Conservation (phyloP, 2,797 vertebrate genomes). For the Alectoris magna region DNA sequence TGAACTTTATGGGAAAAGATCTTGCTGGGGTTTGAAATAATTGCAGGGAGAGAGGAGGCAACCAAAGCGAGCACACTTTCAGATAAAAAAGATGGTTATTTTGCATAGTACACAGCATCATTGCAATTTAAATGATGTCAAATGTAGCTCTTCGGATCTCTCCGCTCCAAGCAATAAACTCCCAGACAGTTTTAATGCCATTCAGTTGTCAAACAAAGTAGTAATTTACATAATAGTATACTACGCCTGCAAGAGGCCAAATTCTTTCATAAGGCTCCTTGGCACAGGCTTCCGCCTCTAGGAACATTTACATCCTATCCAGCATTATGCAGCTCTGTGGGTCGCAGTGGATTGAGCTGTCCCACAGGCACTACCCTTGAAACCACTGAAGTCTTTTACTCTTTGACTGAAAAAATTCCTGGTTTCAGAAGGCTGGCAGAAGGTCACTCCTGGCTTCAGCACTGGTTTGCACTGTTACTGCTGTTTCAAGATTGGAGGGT, state of each 20-base stretch:
- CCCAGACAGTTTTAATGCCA: conserved; percentile 49
- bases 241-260: conserved; percentile 9
- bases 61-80: neutral
- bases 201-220: conserved; percentile 58
- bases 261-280: conserved; percentile 2
- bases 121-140: conserved; percentile 48
- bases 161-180: conserved; percentile 56
- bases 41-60: neutral
- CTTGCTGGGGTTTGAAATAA: conserved; percentile 17
- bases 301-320: conserved; percentile 41
- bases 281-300: neutral
- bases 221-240: conserved; percentile 36
- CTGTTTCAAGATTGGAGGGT: neutral
- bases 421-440: neutral
- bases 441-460: neutral
- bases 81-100: conserved; percentile 3
- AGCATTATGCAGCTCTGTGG: neutral
- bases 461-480: neutral
- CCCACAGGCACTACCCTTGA: neutral
- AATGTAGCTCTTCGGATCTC: conserved; percentile 27
- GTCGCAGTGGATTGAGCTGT: neutral
- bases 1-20: conserved; percentile 19
- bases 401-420: neutral
- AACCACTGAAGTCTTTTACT: neutral
- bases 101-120: neutral